Conservation (phyloP, 2,797 vertebrate species). For the Sebastes variabilis region DNA sequence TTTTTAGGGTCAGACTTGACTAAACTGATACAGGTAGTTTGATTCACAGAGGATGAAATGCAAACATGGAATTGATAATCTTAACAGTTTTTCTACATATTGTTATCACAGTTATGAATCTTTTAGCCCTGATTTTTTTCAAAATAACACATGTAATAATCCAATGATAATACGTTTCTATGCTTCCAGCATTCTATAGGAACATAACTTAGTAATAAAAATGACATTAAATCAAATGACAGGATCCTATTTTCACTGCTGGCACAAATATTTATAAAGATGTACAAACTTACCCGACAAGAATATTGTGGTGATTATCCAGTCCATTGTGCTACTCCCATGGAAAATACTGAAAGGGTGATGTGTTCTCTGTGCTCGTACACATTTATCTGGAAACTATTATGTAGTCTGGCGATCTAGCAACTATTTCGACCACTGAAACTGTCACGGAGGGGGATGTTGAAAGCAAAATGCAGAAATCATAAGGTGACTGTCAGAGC, state of each 20-base stretch:
- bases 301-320: slow-evolving; percentile 29
- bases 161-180: background rate
- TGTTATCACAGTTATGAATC: background rate
- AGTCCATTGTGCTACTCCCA: slow-evolving; percentile 50
- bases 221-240: background rate
- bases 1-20: background rate
- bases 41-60: background rate
- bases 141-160: background rate
- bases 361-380: background rate
- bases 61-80: background rate
- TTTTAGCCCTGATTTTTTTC: background rate
- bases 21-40: background rate
- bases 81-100: background rate
- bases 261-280: background rate
- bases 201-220: background rate
- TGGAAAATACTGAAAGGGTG: background rate
- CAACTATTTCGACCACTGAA: background rate
- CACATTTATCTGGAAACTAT: background rate
- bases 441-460: background rate
- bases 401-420: background rate
- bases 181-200: background rate
- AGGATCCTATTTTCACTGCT: background rate
- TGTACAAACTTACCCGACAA: slow-evolving; percentile 61
- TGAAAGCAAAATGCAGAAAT: slow-evolving; percentile 22
- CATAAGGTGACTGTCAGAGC: background rate